phyloP scores from a whole-genome alignment of 2,113 vertebrate genomes.

The Onychostruthus taczanowskii region DNA sequence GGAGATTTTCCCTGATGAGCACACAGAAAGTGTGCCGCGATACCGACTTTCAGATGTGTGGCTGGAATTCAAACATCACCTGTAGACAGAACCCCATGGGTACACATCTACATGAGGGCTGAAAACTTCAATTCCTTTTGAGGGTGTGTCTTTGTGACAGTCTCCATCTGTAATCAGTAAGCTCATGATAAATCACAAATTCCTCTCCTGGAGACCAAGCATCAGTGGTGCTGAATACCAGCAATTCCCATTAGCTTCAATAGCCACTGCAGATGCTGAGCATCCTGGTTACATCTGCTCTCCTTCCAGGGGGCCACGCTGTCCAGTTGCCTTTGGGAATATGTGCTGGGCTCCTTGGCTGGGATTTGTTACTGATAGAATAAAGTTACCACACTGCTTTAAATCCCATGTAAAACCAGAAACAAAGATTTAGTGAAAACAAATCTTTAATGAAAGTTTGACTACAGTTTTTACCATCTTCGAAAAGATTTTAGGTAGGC shows the following conservation, averaged over 20 bases:
- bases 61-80: not conserved
- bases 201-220: not conserved
- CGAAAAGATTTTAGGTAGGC: not conserved
- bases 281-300: not conserved
- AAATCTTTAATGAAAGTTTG: not conserved
- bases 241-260: not conserved
- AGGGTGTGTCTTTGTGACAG: not conserved
- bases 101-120: not conserved
- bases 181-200: not conserved
- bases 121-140: not conserved
- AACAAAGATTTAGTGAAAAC: not conserved
- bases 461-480: not conserved
- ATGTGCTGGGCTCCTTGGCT: not conserved
- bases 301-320: not conserved
- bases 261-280: not conserved
- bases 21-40: rapidly evolving
- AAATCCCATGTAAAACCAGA: not conserved
- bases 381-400: not conserved
- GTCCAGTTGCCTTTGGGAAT: not conserved
- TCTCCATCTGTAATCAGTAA: not conserved
- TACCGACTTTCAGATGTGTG: not conserved
- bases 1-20: not conserved
- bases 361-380: not conserved
- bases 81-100: not conserved
- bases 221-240: not conserved